phyloP scores from a whole-genome alignment of 2,888 invertebrate genomes.

The Phymatocera aterrima region DNA sequence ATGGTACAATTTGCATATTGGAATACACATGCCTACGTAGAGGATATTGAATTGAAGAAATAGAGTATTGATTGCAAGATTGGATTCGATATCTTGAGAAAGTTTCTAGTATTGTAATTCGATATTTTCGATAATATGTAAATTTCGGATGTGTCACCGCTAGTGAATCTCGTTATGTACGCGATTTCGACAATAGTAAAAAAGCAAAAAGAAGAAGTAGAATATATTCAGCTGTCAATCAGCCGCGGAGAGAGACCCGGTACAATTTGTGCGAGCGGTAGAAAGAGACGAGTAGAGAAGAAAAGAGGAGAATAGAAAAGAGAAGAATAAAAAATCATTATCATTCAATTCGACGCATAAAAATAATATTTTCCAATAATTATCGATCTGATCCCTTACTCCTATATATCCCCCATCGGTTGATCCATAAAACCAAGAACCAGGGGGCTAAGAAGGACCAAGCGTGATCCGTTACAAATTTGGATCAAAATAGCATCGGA shows the following conservation, averaged over 20 bases:
- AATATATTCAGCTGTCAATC: slow-evolving; percentile 41
- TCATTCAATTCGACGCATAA: slow-evolving; percentile 12
- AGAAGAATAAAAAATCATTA: slow-evolving; percentile 11
- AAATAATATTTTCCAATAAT: slow-evolving; percentile 46
- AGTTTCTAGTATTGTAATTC: slow-evolving; percentile 36
- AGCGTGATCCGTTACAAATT: slow-evolving; percentile 43
- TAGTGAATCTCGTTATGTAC: not conserved
- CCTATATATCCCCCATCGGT: not conserved
- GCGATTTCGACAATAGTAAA: not conserved
- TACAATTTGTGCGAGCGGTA: not conserved
- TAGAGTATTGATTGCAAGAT: not conserved
- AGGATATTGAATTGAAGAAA: not conserved
- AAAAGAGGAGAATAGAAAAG: not conserved
- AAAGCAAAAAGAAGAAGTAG: not conserved
- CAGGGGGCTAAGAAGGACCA: not conserved
- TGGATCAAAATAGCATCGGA: slow-evolving; percentile 40
- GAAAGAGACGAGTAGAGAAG: not conserved
- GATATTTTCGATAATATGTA: slow-evolving; percentile 36
- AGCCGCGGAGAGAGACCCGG: not conserved
- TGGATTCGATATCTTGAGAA: slow-evolving; percentile 14
- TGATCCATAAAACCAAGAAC: not conserved
- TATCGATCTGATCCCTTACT: slow-evolving; percentile 33
- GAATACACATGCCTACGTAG: not conserved
- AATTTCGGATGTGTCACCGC: slow-evolving; percentile 10
- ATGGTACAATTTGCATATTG: not conserved